Evolutionary conservation across 2,888 invertebrate species (phyloP), one percentile per base, ranked within the genome.

Genomic region (Temnothorax unifasciatus): DNA sequence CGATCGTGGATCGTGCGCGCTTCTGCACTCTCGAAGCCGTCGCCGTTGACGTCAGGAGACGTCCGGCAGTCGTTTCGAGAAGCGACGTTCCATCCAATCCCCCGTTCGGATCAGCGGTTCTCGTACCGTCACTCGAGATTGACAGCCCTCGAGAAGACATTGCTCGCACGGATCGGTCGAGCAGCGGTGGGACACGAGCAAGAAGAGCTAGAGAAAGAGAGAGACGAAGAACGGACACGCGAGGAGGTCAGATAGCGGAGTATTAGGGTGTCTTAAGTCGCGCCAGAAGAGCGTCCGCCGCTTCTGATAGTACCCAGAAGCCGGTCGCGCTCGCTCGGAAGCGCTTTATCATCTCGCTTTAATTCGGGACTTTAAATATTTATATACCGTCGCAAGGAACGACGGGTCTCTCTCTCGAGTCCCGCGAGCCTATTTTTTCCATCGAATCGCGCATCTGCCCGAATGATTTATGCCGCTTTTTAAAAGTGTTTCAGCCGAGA

Each of bases 361-460:
- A 93, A 93, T 94, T 94, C 92, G 91, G 92, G 92, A 93, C 92
- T 94, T 92, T 89, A 93, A 94, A 94, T 93, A 93, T 94, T 94
- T 93, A 94, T 93, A 94, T 93, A 94, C 92, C 93, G 89, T 86
- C 87, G 87, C 84, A 87, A 87, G 89, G 92, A 92, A 93, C 93
- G 93, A 94, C 89, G 85, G 34, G 66, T 76, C 82, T 74, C 76
- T 29, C 29, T 73, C 75, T 71, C 50, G 73, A 59, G 47, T 63
- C 76, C 74, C 41, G 83, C 61, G 74, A 76, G 76, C 85, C 90
- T 91, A 90, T 91, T 90, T 91, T 91, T 91, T 89, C 76, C 84
- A 59, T 77, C 69, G 57, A 63, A 44, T 76, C 86, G 61, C 59
- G 66, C 61, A 50, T n/a, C 38, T 66, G 59, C 73, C 29, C 71